These are phyloP conservation scores for Panthera uncia DNA, from an alignment of 2,113 vertebrate species.

Conservation along the genomic window DNA sequence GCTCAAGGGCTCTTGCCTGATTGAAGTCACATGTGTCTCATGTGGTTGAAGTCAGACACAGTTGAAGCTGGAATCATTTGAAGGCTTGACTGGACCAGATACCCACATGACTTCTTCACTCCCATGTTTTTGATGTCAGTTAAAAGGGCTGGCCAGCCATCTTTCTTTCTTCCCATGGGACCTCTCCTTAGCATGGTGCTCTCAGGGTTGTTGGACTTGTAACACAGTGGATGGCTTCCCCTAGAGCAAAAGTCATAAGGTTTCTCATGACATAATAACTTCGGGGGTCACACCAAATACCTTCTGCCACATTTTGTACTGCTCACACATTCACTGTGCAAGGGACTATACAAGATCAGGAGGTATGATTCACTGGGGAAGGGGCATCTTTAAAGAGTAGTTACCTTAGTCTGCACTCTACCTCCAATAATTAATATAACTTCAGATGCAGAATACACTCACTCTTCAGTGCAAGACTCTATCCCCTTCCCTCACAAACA, in stretches of 20 bases:
- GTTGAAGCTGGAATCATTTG: background rate
- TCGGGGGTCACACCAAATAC: background rate
- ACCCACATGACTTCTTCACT: background rate
- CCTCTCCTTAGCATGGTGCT: background rate
- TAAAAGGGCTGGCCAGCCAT: background rate
- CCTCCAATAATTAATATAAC: background rate
- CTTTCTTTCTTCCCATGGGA: background rate
- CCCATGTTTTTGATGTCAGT: accelerated
- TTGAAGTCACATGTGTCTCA: background rate
- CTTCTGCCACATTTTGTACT: background rate
- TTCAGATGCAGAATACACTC: background rate
- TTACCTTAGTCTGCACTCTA: background rate
- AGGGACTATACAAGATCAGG: background rate
- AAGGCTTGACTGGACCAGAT: background rate
- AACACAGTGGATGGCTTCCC: background rate
- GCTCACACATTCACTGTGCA: background rate
- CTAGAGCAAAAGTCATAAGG: background rate
- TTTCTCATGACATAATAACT: background rate
- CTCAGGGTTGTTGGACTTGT: background rate
- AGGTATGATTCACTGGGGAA: background rate
- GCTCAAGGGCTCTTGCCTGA: background rate
- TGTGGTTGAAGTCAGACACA: background rate
- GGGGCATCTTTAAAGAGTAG: background rate
- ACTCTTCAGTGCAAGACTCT: background rate
- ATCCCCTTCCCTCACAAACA: accelerated